Conservation (phyloP, 2,888 invertebrate genomes). For the Meta bourneti region DNA sequence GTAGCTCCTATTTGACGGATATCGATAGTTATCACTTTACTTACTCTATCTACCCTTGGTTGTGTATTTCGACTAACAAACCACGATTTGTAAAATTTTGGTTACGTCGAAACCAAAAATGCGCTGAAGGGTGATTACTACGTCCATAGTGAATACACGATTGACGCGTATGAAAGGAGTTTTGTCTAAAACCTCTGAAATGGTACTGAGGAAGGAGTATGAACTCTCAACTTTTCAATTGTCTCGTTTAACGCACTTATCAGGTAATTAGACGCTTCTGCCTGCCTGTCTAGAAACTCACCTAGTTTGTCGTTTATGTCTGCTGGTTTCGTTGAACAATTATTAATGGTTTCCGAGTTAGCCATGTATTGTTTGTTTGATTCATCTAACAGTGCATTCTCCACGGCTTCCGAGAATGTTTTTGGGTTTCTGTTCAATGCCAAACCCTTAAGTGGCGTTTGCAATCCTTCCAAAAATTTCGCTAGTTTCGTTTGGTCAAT, state of each 20-base stretch:
- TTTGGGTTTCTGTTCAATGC: background rate
- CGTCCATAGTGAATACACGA: constrained; percentile 2
- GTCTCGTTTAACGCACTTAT: background rate
- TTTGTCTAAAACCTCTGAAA: too few relatives aligned
- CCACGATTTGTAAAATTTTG: background rate
- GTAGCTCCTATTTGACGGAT: background rate
- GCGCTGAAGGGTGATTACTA: background rate
- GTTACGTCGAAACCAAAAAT: background rate
- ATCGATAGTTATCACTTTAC: background rate
- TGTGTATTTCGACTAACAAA: background rate
- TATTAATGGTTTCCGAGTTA: background rate
- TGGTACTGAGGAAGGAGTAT: background rate
- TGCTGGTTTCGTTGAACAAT: background rate
- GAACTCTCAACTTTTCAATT: background rate
- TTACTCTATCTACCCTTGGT: too few relatives aligned
- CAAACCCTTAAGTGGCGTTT: background rate
- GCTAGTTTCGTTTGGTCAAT: background rate
- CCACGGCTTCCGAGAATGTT: background rate
- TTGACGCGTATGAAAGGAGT: background rate
- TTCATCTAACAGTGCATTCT: background rate
- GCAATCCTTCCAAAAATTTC: constrained; percentile 7
- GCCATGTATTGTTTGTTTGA: background rate
- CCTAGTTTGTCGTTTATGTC: background rate
- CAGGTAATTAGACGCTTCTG: background rate
- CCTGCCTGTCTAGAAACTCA: background rate